Conservation (phyloP, 2,888 invertebrate species). For the Nesidiocoris tenuis region DNA sequence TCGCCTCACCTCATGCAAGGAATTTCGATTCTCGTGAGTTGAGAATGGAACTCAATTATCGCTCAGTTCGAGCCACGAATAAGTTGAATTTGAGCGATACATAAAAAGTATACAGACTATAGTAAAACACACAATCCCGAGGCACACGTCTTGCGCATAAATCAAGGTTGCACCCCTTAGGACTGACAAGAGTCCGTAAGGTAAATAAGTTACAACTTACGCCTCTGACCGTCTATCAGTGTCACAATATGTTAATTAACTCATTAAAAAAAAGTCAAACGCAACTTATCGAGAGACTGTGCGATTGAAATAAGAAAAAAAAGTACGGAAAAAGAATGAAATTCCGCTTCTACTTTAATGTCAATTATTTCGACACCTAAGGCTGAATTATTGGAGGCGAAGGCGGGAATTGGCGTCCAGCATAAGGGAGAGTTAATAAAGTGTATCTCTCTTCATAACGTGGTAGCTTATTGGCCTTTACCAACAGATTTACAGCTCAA, state of each 20-base stretch:
- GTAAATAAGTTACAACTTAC: constrained; percentile 38
- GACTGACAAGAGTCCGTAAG: constrained; percentile 5
- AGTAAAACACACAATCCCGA: background rate
- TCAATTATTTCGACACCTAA: constrained; percentile 43
- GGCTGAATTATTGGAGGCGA: constrained; percentile 39
- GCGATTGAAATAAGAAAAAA: background rate
- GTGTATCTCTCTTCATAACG: constrained; percentile 14
- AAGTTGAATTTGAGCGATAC: background rate
- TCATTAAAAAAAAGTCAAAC: constrained; percentile 34
- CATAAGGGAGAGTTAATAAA: constrained; percentile 25
- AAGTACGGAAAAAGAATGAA: too few relatives aligned
- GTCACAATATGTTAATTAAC: constrained; percentile 37
- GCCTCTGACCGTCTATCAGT: constrained; percentile 30
- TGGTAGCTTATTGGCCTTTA: constrained; percentile 44
- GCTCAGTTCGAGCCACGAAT: background rate
- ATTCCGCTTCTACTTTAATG: constrained; percentile 30
- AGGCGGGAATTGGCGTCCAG: constrained; percentile 23
- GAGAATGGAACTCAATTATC: background rate
- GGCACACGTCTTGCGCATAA: background rate
- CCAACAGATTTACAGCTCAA: constrained; percentile 48
- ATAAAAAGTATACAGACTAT: background rate
- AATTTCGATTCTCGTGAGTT: background rate
- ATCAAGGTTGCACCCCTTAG: background rate
- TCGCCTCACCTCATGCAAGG: background rate
- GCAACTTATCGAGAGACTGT: constrained; percentile 6